These are phyloP conservation scores for Labrus mixtus DNA, from an alignment of 2,113 vertebrate genomes.

Conservation along the genomic window DNA sequence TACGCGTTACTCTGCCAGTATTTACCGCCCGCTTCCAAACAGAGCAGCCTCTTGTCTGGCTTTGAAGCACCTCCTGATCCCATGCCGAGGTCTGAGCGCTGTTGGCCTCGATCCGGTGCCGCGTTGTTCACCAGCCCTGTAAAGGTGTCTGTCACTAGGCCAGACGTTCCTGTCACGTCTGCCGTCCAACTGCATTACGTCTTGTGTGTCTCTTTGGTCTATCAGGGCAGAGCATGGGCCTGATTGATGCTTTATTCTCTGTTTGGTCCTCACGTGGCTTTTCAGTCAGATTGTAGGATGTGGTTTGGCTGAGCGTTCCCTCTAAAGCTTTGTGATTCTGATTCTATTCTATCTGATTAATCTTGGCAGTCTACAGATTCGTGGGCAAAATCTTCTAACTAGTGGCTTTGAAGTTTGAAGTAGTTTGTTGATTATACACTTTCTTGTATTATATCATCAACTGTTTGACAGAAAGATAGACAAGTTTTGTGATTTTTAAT, in stretches of 20 bases:
- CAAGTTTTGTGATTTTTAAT: slow-evolving; percentile 47
- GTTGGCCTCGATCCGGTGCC: slow-evolving; percentile 32
- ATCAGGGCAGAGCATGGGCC: slow-evolving; percentile 19
- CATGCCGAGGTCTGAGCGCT: slow-evolving; percentile 40
- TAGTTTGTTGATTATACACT: slow-evolving; percentile 52
- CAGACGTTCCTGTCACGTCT: slow-evolving; percentile 53
- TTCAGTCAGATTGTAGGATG: slow-evolving; percentile 64
- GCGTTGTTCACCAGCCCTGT: slow-evolving; percentile 61
- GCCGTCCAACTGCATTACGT: slow-evolving; percentile 50
- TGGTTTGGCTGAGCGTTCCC: slow-evolving; percentile 60
- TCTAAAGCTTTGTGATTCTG: slow-evolving; percentile 63
- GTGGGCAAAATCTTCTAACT: slow-evolving; percentile 52
- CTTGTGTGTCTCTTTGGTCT: slow-evolving; percentile 29
- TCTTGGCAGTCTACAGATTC: slow-evolving; percentile 62
- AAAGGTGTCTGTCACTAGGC: slow-evolving; percentile 69
- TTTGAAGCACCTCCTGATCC: slow-evolving; percentile 61
- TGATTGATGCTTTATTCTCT: slow-evolving; percentile 27
- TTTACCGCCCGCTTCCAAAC: slow-evolving; percentile 65
- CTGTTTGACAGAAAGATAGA: slow-evolving; percentile 36
- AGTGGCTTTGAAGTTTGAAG: slow-evolving; percentile 53
- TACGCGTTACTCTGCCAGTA: slow-evolving; percentile 45
- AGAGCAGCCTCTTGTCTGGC: slow-evolving; percentile 71
- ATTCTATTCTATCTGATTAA: slow-evolving; percentile 73
- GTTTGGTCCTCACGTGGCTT: slow-evolving; percentile 50
- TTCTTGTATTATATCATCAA: slow-evolving; percentile 54